Base-by-base conservation (phyloP, 2,797 vertebrate genomes). In the Chaenodraco wilsoni region DNA sequence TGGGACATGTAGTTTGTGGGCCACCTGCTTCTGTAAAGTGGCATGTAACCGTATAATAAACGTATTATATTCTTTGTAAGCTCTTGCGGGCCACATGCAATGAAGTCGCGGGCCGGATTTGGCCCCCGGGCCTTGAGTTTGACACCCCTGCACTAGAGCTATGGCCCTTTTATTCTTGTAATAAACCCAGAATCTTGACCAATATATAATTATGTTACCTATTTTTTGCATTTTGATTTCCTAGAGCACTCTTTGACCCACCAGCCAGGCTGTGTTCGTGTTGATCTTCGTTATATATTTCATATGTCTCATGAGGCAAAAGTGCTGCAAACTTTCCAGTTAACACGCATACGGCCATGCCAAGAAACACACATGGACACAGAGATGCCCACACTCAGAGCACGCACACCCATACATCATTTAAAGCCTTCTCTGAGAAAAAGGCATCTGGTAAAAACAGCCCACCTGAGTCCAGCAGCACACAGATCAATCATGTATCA, bases 401-500 rank as follows among this genome's bases (percentile, higher is more conserved):
- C 89, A 84, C 60, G 58, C 69, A 54, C 73, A 54, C 73, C 76
- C 65, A 93, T 93, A 87, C 91, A 93, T 93, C 84, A 93, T 93
- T 92, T 78, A 92, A 83, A 86, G 76, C 84, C 84, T 84, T 89
- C 69, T 84, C 70, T 81, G 83, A 90, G 85, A 89, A 91, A 85
- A 91, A 85, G 79, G 76, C 84, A 83, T 87, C 27, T 43, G 78
- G 87, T 87, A 84, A 87, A 90, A 88, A 89, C 83, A 88, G 90
- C 86, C 78, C 89, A 90, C 89, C 90, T 90, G 88, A 92, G 91
- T 91, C 87, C 81, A 48, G 82, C 87, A 72, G 85, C 85, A 79
- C 80, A 79, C 9, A 89, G 89, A 93, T 94, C 92, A 93, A 91
- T 93, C 88, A 91, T 81, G 83, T 86, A 89, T 89, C 88, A 90